A percentile compares a stretch with the other conserved stretches of the same genome.
These are phyloP conservation scores for Stercorarius parasiticus DNA, from an alignment of 2,113 vertebrate genomes.

Conservation along the genomic window DNA sequence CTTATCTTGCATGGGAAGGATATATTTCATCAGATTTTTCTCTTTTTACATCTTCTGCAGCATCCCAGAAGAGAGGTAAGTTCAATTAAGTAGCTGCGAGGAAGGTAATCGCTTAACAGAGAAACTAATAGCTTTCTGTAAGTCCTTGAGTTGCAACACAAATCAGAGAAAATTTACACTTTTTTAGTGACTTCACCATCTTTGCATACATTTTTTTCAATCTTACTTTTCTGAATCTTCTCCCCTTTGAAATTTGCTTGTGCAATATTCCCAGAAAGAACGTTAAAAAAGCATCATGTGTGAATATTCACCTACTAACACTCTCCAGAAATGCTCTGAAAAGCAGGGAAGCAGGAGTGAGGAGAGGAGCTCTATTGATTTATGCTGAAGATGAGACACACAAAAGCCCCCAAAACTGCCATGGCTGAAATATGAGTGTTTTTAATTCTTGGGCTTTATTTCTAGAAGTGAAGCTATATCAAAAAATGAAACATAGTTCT, in stretches of 20 bases:
- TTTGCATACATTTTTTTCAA: background rate
- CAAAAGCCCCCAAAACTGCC: rapidly evolving
- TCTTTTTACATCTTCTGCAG: background rate
- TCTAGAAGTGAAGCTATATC: background rate
- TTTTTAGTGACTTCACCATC: background rate
- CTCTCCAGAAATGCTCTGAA: background rate
- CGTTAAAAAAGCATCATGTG: background rate
- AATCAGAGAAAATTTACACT: background rate
- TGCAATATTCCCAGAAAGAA: background rate
- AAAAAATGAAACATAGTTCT: background rate
- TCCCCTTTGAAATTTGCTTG: background rate
- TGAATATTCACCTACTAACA: background rate
- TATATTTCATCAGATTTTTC: background rate
- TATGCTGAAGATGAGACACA: background rate
- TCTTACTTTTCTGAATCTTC: background rate
- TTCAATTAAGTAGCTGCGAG: background rate
- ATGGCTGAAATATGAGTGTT: background rate
- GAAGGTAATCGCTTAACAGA: background rate
- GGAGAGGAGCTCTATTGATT: background rate
- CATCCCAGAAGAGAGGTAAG: background rate
- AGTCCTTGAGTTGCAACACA: background rate
- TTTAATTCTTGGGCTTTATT: background rate
- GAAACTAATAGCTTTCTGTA: background rate
- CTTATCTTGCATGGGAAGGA: background rate
- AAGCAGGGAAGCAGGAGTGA: background rate